These are phyloP conservation scores for Laticauda laticaudata DNA, from an alignment of 2,113 vertebrate species.

Conservation along the genomic window DNA sequence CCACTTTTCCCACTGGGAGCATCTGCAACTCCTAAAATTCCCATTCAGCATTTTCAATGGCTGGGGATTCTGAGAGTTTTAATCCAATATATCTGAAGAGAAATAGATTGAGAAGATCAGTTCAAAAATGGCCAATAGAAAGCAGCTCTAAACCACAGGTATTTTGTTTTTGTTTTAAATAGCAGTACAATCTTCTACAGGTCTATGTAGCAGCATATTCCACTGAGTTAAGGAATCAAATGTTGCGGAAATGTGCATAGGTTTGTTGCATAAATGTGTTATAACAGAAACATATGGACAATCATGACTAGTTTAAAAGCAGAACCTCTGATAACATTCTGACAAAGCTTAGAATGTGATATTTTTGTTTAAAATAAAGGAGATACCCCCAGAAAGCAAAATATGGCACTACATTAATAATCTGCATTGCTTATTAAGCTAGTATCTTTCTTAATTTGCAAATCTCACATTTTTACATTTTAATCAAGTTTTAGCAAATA, in stretches of 20 bases:
- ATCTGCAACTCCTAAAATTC: not conserved
- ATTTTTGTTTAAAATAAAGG: conserved; percentile 5
- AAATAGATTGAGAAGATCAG: not conserved
- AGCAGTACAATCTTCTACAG: not conserved
- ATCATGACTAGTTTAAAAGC: not conserved
- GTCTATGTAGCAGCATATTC: not conserved
- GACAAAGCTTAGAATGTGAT: not conserved
- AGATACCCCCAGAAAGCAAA: not conserved
- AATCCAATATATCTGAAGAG: not conserved
- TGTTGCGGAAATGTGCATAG: not conserved
- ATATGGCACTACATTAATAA: not conserved
- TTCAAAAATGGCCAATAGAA: not conserved
- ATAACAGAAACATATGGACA: not conserved
- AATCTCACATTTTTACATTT: not conserved
- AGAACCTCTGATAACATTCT: not conserved
- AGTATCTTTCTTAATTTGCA: not conserved
- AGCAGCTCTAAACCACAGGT: not conserved
- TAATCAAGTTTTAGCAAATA: not conserved
- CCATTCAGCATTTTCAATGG: not conserved
- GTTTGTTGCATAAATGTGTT: not conserved
- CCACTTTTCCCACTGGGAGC: not conserved
- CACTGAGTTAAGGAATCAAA: not conserved
- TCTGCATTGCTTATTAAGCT: not conserved
- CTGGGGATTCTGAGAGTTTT: not conserved
- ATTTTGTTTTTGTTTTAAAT: not conserved